These are phyloP conservation scores for Cephalotes varians DNA, from an alignment of 2,888 invertebrate species.

Conservation along the genomic window DNA sequence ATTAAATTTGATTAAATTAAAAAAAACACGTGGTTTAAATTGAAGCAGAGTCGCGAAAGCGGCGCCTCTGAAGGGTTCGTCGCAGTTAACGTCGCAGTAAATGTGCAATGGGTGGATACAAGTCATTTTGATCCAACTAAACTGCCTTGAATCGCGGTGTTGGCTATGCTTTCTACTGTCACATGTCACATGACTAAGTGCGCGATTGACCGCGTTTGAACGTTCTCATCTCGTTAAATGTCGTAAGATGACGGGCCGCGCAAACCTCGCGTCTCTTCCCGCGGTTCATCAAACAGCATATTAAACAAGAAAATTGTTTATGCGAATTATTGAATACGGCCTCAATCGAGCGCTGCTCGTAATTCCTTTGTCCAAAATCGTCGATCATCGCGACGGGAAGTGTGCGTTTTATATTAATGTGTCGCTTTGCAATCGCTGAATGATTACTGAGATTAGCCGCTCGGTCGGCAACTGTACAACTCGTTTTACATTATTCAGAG, in stretches of 20 bases:
- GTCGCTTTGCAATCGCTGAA: neutral
- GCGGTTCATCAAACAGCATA: constrained; percentile 3
- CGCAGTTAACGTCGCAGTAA: too few relatives aligned
- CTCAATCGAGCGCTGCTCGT: constrained; percentile 24
- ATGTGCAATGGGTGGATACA: constrained; percentile 9
- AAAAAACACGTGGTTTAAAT: neutral
- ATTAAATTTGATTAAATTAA: neutral
- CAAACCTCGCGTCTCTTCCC: neutral
- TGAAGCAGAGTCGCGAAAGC: neutral
- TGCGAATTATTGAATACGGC: constrained; percentile 40
- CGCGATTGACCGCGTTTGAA: constrained; percentile 49
- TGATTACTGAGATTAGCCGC: neutral
- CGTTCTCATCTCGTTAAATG: constrained; percentile 44
- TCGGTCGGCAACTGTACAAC: too few relatives aligned
- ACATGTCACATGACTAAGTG: constrained; percentile 52
- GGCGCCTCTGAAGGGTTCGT: too few relatives aligned
- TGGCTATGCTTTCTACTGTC: constrained; percentile 48
- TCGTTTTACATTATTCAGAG: neutral
- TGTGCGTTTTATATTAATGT: neutral
- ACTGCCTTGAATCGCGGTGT: neutral
- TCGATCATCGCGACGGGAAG: constrained; percentile 23
- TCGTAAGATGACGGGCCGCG: constrained; percentile 20
- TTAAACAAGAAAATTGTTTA: constrained; percentile 51
- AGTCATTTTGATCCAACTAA: constrained; percentile 13
- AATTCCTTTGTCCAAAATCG: constrained; percentile 27